These are phyloP conservation scores for Lepidocyrtoides sp. DNA, from an alignment of 2,888 invertebrate genomes.

Conservation along the genomic window DNA sequence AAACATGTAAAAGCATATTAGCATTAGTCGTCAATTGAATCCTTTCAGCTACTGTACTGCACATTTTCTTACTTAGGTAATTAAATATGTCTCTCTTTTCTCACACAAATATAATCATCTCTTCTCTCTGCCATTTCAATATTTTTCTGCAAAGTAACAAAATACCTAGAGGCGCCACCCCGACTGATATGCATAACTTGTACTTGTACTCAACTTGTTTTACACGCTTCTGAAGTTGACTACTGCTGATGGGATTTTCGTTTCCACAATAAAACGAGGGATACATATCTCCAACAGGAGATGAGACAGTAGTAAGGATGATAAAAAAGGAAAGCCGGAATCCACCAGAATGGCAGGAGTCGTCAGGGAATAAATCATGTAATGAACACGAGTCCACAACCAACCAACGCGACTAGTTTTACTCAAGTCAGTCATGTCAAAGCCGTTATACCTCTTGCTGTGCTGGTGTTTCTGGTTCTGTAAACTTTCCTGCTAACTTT, in stretches of 20 bases:
- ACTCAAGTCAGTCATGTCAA: conserved; percentile 49
- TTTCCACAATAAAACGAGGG: conserved; percentile 41
- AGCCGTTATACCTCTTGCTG: conserved; percentile 30
- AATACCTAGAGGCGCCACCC: conserved; percentile 53
- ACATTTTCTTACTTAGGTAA: too few relatives aligned
- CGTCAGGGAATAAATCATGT: conserved; percentile 72
- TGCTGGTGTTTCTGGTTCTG: too few relatives aligned
- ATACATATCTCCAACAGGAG: conserved; percentile 27
- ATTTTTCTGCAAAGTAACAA: conserved; percentile 46
- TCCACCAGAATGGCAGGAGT: conserved; percentile 53
- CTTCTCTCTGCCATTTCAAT: conserved; percentile 47
- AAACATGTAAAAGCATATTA: too few relatives aligned
- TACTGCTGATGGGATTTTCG: conserved; percentile 11
- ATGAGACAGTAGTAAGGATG: too few relatives aligned
- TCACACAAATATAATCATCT: not conserved
- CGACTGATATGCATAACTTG: too few relatives aligned
- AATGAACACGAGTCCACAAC: conserved; percentile 62
- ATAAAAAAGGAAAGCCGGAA: conserved; percentile 54
- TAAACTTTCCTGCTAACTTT: too few relatives aligned
- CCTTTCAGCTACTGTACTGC: too few relatives aligned
- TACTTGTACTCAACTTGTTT: not conserved
- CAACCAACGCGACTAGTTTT: too few relatives aligned
- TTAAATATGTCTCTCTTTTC: not conserved
- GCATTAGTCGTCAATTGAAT: too few relatives aligned
- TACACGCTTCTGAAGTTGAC: not conserved